phyloP scores from a whole-genome alignment of 2,888 invertebrate species.

The Drosophila sordidula region DNA sequence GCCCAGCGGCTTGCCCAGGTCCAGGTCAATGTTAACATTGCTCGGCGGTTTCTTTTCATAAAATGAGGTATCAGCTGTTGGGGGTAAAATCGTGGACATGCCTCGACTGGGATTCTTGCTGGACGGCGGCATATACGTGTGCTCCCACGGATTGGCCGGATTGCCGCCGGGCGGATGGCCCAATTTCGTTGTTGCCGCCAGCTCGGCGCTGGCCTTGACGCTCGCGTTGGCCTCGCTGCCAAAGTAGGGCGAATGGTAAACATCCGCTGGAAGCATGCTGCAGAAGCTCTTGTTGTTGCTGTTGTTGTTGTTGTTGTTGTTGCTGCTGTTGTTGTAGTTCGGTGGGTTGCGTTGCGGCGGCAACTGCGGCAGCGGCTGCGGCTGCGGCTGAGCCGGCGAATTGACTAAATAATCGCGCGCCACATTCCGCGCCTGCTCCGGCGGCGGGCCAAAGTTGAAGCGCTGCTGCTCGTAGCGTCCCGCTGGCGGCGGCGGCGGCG shows the following conservation, averaged over 20 bases:
- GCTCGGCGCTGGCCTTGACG: slow-evolving; percentile 37
- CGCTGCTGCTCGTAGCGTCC: slow-evolving; percentile 63
- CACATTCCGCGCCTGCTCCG: slow-evolving; percentile 39
- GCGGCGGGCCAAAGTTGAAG: slow-evolving; percentile 48
- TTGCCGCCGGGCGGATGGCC: slow-evolving; percentile 14
- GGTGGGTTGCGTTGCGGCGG: slow-evolving; percentile 74
- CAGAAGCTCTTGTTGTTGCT: slow-evolving; percentile 56
- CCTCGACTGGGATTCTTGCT: slow-evolving; percentile 64
- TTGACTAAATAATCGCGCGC: slow-evolving; percentile 46
- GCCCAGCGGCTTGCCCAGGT: slow-evolving; percentile 49
- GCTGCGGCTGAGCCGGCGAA: slow-evolving; percentile 36
- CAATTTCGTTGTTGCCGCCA: slow-evolving; percentile 28
- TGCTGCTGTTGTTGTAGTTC: slow-evolving; percentile 58
- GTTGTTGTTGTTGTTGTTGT: slow-evolving; percentile 25
- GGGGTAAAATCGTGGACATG: slow-evolving; percentile 67
- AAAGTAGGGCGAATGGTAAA: slow-evolving; percentile 59
- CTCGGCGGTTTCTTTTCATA: slow-evolving; percentile 80
- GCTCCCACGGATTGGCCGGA: slow-evolving; percentile 57
- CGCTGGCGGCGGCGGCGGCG: slow-evolving; percentile 24
- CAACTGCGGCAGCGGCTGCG: slow-evolving; percentile 32
- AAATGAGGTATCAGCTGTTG: slow-evolving; percentile 79
- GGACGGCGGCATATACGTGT: slow-evolving; percentile 64
- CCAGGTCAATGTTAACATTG: slow-evolving; percentile 69
- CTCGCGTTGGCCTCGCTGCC: slow-evolving; percentile 35
- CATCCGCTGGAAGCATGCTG: slow-evolving; percentile 61